Evolutionary conservation across 2,113 vertebrate species (phyloP), one percentile per base, ranked within the genome.

Genomic region (Brienomyrus longianalis): DNA sequence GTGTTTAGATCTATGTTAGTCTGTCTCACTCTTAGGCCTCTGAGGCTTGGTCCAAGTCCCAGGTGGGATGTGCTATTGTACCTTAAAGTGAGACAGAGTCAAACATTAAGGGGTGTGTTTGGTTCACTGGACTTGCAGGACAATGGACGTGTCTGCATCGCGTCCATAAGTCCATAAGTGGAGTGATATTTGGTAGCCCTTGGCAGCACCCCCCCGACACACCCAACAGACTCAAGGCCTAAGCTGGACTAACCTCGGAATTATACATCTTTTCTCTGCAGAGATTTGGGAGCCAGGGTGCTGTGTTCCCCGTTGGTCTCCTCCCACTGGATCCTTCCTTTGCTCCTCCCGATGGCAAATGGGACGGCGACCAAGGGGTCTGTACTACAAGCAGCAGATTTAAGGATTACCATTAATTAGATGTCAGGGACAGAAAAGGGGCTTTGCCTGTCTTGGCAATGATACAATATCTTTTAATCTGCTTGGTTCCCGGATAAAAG

Each of bases 361-460:
- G 94, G 95, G 94, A 96, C 93, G 93, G 92, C 93, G 90, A 96
- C 95, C 95, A 93, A 90, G 91, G 90, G 90, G 93, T 92, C 93
- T 95, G 94, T 94, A 90, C 86, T 94, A 95, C 94, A 95, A 95
- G 94, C 93, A 93, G 66, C 62, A 96, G 96, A 97, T 97, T 97
- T 97, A 97, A 96, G 96, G 96, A 97, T 98, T 97, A 97, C 93
- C 97, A 97, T 97, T 97, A 97, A 98, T 97, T 97, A 97, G 93
- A 90, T 92, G 95, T 88, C 92, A 90, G 89, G 93, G 94, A 95
- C 94, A 93, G 91, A 95, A 95, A 94, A 90, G 89, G 95, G 93
- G 94, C 94, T 95, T 96, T 96, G 96, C 95, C 96, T 97, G 97
- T 92, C 89, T 92, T 94, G 95, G 95, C 95, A 94, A 95, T 92